phyloP scores from a whole-genome alignment of 2,888 invertebrate genomes.

The Dione vanillae region DNA sequence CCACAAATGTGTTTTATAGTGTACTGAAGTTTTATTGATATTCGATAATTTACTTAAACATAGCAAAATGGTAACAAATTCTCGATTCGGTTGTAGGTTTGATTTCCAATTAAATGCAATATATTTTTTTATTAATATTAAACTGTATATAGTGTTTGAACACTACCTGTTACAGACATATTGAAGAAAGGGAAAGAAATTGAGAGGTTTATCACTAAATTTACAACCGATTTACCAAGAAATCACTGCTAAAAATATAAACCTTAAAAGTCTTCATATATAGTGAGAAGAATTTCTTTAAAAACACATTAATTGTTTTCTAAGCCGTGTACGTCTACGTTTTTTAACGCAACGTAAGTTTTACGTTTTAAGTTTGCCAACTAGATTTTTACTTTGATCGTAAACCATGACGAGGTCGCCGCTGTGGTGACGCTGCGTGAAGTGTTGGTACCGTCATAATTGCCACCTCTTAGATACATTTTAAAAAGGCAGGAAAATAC shows the following conservation, averaged over 20 bases:
- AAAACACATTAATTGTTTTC: not conserved
- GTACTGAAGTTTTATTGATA: slow-evolving; percentile 68
- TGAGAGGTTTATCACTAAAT: no score
- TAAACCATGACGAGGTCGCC: slow-evolving; percentile 3
- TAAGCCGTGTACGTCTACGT: not conserved
- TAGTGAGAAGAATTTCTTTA: no score
- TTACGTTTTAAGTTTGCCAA: not conserved
- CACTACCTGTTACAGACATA: no score
- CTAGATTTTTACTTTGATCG: slow-evolving; percentile 26
- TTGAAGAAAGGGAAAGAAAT: no score
- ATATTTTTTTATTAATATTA: no score
- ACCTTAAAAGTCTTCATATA: no score
- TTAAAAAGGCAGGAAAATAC: not conserved
- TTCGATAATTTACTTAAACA: slow-evolving; percentile 39
- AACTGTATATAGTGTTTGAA: no score
- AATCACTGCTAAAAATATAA: no score
- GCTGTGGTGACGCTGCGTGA: no score
- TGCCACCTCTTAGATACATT: slow-evolving; percentile 13
- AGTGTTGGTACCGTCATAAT: slow-evolving; percentile 32
- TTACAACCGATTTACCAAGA: no score
- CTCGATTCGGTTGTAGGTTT: not conserved
- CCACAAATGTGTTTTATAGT: slow-evolving; percentile 79
- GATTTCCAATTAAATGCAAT: not conserved
- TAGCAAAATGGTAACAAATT: not conserved
- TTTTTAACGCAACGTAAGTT: no score